A percentile compares a stretch with the other conserved stretches of the same genome.
phyloP scores from a whole-genome alignment of 2,888 invertebrate genomes.

The Metopia argyrocephala region DNA sequence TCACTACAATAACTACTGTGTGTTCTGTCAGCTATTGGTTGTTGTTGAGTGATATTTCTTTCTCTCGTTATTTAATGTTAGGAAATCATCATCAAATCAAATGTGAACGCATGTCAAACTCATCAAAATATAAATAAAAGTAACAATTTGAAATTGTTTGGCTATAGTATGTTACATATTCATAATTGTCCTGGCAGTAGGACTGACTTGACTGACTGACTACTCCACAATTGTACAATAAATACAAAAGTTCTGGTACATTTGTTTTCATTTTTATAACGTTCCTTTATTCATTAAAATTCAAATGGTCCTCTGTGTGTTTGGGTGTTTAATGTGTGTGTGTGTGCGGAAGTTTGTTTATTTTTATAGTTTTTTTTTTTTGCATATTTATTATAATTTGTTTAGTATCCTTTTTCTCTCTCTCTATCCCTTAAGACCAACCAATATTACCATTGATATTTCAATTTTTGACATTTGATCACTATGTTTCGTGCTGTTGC shows the following conservation, averaged over 20 bases:
- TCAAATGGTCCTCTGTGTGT: constrained; percentile 25
- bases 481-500: background rate
- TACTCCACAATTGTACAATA: constrained; percentile 15
- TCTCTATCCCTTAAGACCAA: constrained; percentile 39
- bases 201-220: constrained; percentile 38
- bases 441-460: constrained; percentile 48
- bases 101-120: constrained; percentile 79
- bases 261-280: constrained; percentile 48
- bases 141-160: constrained; percentile 9
- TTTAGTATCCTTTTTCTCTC: constrained; percentile 34
- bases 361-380: constrained; percentile 70
- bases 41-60: constrained; percentile 67
- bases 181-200: constrained; percentile 33
- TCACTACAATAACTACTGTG: background rate
- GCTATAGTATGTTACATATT: constrained; percentile 15
- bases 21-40: background rate
- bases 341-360: constrained; percentile 75
- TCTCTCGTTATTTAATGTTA: constrained; percentile 71
- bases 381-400: constrained; percentile 63
- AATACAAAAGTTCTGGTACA: constrained; percentile 58
- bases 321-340: background rate
- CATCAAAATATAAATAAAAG: constrained; percentile 75
- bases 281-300: constrained; percentile 52
- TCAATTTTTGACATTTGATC: constrained; percentile 58
- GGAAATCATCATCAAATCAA: constrained; percentile 65